These are phyloP conservation scores for Hecatera dysodea DNA, from an alignment of 2,888 invertebrate species.

Conservation along the genomic window DNA sequence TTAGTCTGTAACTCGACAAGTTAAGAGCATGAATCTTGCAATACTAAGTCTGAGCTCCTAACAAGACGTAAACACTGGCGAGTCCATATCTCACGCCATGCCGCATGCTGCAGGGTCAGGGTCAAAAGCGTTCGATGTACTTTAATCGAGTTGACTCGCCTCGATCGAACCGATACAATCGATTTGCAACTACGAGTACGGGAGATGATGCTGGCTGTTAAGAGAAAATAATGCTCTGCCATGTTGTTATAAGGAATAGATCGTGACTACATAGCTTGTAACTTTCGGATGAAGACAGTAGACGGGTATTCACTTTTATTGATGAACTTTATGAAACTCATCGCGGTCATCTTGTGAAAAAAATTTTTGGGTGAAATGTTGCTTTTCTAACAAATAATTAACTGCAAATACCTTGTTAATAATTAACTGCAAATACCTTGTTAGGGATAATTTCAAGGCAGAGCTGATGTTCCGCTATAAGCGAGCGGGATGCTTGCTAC, in stretches of 20 bases:
- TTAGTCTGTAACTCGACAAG: constrained; percentile 30
- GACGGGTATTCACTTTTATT: constrained; percentile 54
- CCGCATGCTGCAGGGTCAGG: constrained; percentile 73
- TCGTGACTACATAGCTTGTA: constrained; percentile 70
- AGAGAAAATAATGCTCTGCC: constrained; percentile 66
- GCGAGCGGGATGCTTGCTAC: constrained; percentile 73
- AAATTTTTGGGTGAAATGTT: constrained; percentile 40
- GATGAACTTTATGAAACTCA: constrained; percentile 28
- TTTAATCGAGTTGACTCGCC: constrained; percentile 71
- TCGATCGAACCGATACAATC: constrained; percentile 74
- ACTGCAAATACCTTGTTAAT: constrained; percentile 66
- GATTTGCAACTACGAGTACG: constrained; percentile 73
- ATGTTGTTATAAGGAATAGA: constrained; percentile 63
- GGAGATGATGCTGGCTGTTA: constrained; percentile 69
- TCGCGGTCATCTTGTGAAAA: constrained; percentile 17
- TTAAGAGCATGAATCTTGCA: constrained; percentile 53
- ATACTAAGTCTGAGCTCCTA: constrained; percentile 50
- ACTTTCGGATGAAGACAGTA: constrained; percentile 58
- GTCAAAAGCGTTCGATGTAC: constrained; percentile 79
- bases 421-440: constrained; percentile 64
- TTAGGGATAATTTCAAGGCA: constrained; percentile 63
- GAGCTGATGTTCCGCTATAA: constrained; percentile 72
- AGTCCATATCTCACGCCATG: constrained; percentile 74
- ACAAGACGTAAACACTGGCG: constrained; percentile 75
- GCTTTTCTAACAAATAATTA: constrained; percentile 49